Evolutionary conservation across 2,888 invertebrate species (phyloP).

Genomic region (Agrochola macilenta): DNA sequence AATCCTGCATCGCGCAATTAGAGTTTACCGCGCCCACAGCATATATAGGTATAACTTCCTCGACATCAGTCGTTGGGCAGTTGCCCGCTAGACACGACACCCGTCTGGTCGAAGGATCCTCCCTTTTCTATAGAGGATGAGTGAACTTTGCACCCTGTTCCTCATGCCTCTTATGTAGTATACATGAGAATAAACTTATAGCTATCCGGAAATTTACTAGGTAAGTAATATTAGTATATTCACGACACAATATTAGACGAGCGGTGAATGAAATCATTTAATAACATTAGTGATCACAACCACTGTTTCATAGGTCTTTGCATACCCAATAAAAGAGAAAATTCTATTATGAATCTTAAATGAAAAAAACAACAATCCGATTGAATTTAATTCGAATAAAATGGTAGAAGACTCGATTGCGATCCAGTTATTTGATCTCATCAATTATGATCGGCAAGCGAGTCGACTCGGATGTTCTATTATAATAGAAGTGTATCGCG

Average conservation of each 20-base stretch:
- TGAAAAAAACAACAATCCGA: not conserved
- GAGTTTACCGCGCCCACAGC: no score
- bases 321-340: not conserved
- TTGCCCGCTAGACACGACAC: no score
- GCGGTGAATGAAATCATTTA: not conserved
- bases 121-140: no score
- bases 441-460: constrained; percentile 46
- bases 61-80: no score
- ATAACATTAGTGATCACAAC: not conserved
- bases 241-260: not conserved
- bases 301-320: no score
- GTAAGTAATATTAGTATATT: not conserved
- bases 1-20: no score
- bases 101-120: no score
- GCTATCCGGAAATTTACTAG: no score
- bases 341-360: not conserved
- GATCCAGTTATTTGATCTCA: constrained; percentile 37
- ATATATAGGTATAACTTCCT: no score
- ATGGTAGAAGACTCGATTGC: constrained; percentile 9
- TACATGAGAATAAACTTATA: not conserved
- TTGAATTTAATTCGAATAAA: constrained; percentile 9
- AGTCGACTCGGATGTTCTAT: constrained; percentile 31
- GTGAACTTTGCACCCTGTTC: no score
- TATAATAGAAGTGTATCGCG: constrained; percentile 41
- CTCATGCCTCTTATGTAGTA: no score